Evolutionary conservation across 2,888 invertebrate genomes (phyloP).

Genomic region (Tenthredo mesomela): DNA sequence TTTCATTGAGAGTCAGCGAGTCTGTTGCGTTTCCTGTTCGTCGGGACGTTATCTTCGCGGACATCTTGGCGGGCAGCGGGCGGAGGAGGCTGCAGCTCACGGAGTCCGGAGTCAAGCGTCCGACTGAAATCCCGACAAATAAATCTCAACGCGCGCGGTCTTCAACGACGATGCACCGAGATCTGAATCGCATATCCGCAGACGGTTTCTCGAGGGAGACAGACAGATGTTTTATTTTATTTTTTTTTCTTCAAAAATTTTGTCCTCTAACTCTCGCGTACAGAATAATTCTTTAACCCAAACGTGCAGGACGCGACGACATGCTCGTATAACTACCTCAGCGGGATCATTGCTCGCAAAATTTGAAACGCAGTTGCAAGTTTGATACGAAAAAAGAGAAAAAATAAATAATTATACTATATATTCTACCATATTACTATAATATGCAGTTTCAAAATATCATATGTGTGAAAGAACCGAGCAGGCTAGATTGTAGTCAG

Average conservation of each 20-base stretch:
- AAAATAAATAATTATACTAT: not conserved
- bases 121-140: constrained; percentile 66
- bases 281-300: not conserved
- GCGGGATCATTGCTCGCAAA: constrained; percentile 14
- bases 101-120: constrained; percentile 32
- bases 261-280: constrained; percentile 27
- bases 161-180: constrained; percentile 63
- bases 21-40: constrained; percentile 72
- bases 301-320: not conserved
- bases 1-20: constrained; percentile 75
- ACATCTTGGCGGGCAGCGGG: constrained; percentile 68
- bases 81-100: constrained; percentile 60
- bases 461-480: not conserved
- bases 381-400: not conserved
- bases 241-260: constrained; percentile 43
- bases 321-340: not conserved
- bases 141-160: constrained; percentile 67
- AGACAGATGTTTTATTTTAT: constrained; percentile 21
- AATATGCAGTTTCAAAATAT: not conserved
- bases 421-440: not conserved
- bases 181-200: constrained; percentile 66
- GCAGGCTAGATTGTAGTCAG: not conserved
- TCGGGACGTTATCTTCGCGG: constrained; percentile 70
- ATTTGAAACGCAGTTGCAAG: not conserved
- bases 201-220: constrained; percentile 60